Base-by-base conservation (phyloP, 2,888 invertebrate species). In the Synanthedon formicaeformis region DNA sequence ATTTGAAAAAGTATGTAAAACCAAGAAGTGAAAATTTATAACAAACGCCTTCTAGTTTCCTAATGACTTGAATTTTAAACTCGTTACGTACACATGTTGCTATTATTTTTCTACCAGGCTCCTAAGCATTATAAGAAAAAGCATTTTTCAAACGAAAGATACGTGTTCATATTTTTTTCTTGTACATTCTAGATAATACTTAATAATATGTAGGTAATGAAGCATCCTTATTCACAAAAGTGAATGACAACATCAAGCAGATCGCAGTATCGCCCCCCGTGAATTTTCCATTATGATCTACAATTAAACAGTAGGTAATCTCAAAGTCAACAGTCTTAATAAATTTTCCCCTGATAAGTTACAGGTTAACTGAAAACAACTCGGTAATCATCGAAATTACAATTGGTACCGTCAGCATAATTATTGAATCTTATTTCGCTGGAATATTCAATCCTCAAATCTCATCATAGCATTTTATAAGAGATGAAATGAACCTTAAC, bases 201-300 rank as follows among this genome's bases (percentile, higher is more conserved):
- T 34, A 34, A 45, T 12, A 45, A 45, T 13, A 10, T 16, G n/a
- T n/a, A n/a, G n/a, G n/a, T n/a, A n/a, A 16, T 16, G 18, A 10
- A 34, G 34, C 34, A 34, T 34, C 10, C 34, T 34, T 34, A 34
- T 34, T 34, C 10, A 45, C 45, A 45, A 45, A 45, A 12, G 14
- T 14, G 45, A 3, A 5, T 45, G n/a, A 6, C 12, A 45, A n/a
- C 11, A 10, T 6, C 10, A 34, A 34, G 5, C 34, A 34, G 34
- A 34, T 3, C 34, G 1, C 34, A 34, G 8, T 34, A 34, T 34
- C 34, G 8, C 53, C 52, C 52, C 51, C 53, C 49, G 55, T 53
- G 55, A 53, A 49, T 49, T 53, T 55, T 53, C 53, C 51, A 53
- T 34, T 52, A 41, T 40, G 40, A 51, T 40, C 50, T 49, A 40